Evolutionary conservation across 1,140 invertebrate genomes (phyloP).

Genomic region (Melanaphis sacchari): DNA sequence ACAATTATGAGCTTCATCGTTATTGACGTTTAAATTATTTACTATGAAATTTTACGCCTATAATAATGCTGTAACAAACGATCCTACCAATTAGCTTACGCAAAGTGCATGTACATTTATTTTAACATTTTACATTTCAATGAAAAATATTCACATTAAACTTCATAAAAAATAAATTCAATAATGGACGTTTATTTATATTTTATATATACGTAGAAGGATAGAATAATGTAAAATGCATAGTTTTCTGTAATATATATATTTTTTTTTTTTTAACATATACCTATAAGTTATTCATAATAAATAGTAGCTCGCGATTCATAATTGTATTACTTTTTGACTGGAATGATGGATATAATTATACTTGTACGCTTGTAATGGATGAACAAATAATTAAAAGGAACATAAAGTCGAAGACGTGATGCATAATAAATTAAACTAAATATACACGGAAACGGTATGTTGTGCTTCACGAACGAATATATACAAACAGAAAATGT

Average conservation of each 20-base stretch:
- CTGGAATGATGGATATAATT: not conserved
- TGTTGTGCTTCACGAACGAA: not conserved
- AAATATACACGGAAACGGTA: not conserved
- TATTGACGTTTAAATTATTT: not conserved
- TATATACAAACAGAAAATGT: constrained; percentile 32
- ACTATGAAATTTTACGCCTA: not conserved
- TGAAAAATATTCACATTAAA: not conserved
- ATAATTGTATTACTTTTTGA: constrained; percentile 19
- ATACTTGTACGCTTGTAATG: not conserved
- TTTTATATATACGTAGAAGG: no score
- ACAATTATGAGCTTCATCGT: not conserved
- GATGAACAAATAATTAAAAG: constrained; percentile 38
- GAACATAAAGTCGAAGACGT: not conserved
- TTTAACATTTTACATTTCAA: not conserved
- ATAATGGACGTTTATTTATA: not conserved
- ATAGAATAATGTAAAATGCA: no score
- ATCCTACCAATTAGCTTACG: not conserved
- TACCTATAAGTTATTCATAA: not conserved
- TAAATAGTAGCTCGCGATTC: not conserved
- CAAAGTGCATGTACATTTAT: not conserved
- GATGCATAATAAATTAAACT: constrained; percentile 16
- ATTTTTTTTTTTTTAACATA: not conserved
- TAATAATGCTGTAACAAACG: not conserved
- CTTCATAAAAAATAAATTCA: not conserved
- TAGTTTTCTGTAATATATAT: no score